Base-by-base conservation (phyloP, 2,888 invertebrate species). In the Escarpia spicata region DNA sequence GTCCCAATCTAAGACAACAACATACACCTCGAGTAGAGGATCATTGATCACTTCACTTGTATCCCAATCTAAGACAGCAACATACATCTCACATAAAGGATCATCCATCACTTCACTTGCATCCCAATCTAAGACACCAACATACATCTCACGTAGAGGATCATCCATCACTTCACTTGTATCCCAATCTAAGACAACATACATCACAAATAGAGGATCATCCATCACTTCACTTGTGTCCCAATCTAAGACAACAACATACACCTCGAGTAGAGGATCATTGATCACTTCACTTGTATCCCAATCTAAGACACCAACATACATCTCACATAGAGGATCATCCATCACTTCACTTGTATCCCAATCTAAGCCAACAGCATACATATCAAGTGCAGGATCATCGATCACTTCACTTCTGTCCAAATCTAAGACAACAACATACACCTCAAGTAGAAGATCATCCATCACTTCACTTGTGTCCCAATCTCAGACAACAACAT, bases 391-490 rank as follows among this genome's bases (percentile, higher is more conserved):
- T 60, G 97, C 94, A 0, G 95, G 95, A 92, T 97, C 96, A 92
- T 95, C 97, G 96, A 92, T 95, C 10, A 97, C 95, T 93, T 97
- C 97, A 94, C 97, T 96, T 2, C 97, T 97, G 94, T 97, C 97
- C 97, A 97, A 97, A 92, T 97, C 97, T 45, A 45, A 45, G 10
- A 45, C 45, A 45, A 45, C 45, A 45, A 45, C 45, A 45, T 10
- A 45, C 8, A 96, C 95, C 93, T 97, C 97, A 60, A 97, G 95
- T 60, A 97, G 95, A 0, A 95, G 95, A 92, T 97, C 96, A 92
- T 96, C 96, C 60, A 96, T 95, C 10, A 97, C 95, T 93, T 97
- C 97, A 94, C 97, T 96, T 2, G 97, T 97, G 94, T 97, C 97
- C 97, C 97, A 97, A 92, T 97, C 97, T 45, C 0, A 45, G 10